Evolutionary conservation across 2,888 invertebrate genomes (phyloP), one percentile per base, ranked within the genome.

Genomic region (Hecatera dysodea): DNA sequence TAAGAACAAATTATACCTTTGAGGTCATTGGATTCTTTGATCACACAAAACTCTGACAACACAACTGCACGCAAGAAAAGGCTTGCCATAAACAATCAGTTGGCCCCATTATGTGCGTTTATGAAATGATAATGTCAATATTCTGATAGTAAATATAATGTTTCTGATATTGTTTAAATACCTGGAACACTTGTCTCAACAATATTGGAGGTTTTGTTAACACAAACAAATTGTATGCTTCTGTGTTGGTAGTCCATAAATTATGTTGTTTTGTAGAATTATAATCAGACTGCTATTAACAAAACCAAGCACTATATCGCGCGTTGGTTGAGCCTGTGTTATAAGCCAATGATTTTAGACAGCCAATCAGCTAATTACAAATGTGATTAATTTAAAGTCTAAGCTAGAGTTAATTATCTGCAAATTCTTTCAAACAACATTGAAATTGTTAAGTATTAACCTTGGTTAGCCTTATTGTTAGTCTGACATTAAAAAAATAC

Each of bases 111-210:
- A 44, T 46, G 29, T 59, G 36, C 48, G 46, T 59, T 33, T 61
- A 24, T 56, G 48, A 24, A 59, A 9, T 8, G 9, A 50, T 29
- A 46, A 61, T 52, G 46, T 48, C 17, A 72, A 72, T 78, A 61
- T 61, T 78, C 52, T 63, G 46, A 17, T 44, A 19, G 19, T 6
- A 44, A 1, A 6, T 42, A 44, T 17, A 19, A 7, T 19, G 7
- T 9, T 19, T 52, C 55, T n/a, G 2, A 27, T 44, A 24, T 17
- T 50, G 15, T 1, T 36, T 6, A 52, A n/a, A 39, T 24, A 50
- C 2, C 22, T 12, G 8, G 6, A 61, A 64, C 81, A 80, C 55
- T 46, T 80, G 69, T 67, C 39, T 67, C 56, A 67, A 80, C 48
- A 46, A 56, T 19, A 59, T 29, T 50, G n/a, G 7, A 29, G 50